Base-by-base conservation (phyloP, 2,113 vertebrate species). In the Coregonus clupeaformis region DNA sequence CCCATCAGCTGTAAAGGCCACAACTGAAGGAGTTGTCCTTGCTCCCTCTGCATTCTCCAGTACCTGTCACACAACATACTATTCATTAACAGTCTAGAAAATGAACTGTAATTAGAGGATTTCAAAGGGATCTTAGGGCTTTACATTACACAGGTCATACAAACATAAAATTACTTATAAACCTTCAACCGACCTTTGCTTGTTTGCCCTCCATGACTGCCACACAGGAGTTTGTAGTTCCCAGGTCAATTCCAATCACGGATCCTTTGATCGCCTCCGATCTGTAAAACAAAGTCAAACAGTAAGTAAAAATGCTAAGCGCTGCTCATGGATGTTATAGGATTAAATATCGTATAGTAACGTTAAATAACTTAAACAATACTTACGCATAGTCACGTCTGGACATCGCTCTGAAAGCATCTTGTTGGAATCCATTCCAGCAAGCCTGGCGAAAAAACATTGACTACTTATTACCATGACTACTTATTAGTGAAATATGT, bases 191-290 rank as follows among this genome's bases (percentile, higher is more conserved):
- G 6, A 98, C 98, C 90, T 97, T 99, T 0, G 98, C 96, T 83
- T 99, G 97, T 80, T 99, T 99, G 3, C 98, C 98, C 68, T 99
- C 98, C 98, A 99, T 99, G 52, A 99, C 95, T 0, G 98, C 98
- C 65, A 99, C 98, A n/a, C 98, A 99, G 0, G 98, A 99, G 89
- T 99, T 99, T 27, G 98, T 99, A 25, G 98, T 99, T 18, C 98
- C 98, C 91, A 99, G 87, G 89, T 99, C 98, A 67, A 99, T 99
- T 59, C 98, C 98, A 75, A 99, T 95, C 76, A 99, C 98, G 0
- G 96, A 92, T 1, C 98, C 98, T 84, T 95, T 97, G 80, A 99
- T 94, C 14, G 97, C 96, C 86, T 99, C 97, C 3, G 98, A 98
- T 73, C 98, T 99, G 85, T n/a, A 92, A 85, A 24, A 83, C 9